phyloP scores from a whole-genome alignment of 2,113 vertebrate genomes.

The Caracal caracal region DNA sequence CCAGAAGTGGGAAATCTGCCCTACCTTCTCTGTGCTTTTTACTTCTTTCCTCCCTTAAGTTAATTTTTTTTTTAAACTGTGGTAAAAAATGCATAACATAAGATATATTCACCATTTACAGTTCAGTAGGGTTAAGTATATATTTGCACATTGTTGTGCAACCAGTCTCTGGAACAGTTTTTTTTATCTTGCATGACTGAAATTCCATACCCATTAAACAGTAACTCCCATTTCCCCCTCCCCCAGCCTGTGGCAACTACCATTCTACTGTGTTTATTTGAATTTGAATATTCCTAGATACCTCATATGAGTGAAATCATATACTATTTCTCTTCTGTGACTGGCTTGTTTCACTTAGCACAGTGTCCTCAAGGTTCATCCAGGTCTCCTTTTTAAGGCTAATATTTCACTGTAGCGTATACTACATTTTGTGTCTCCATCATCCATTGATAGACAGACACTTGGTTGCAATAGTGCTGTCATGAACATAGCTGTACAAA shows the following conservation, averaged over 20 bases:
- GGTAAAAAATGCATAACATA: background rate
- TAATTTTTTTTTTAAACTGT: background rate
- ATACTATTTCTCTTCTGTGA: background rate
- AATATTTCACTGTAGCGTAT: background rate
- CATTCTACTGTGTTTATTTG: background rate
- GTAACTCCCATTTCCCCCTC: background rate
- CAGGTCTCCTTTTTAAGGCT: background rate
- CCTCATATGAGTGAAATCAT: no score
- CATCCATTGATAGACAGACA: background rate
- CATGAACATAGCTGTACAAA: background rate
- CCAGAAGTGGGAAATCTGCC: background rate
- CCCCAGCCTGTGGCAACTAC: background rate
- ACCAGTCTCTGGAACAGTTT: background rate
- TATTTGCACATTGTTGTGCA: background rate
- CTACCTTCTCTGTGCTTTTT: background rate
- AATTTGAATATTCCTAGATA: background rate
- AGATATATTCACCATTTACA: background rate
- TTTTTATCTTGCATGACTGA: background rate
- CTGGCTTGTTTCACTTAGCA: background rate
- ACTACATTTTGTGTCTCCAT: background rate
- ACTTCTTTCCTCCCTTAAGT: slow-evolving; percentile 1
- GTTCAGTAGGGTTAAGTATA: background rate
- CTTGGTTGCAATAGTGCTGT: background rate
- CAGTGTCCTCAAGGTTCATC: background rate
- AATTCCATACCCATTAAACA: background rate